Base-by-base conservation (phyloP, 1,140 invertebrate genomes). In the Brachionus koreanus region DNA sequence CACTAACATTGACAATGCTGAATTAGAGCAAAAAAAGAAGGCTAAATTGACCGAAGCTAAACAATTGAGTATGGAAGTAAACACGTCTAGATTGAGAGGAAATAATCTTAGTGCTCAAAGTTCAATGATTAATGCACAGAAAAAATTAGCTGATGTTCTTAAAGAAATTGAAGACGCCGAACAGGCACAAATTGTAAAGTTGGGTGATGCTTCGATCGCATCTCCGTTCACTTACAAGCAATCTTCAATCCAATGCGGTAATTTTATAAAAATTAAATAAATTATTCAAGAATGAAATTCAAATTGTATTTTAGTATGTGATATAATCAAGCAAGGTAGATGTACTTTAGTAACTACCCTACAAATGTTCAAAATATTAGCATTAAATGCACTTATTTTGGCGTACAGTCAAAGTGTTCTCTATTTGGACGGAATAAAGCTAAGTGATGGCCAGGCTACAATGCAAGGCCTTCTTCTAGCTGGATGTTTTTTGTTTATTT, bases 291-390 rank as follows among this genome's bases (percentile, higher is more conserved):
- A 57, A 57, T 5, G 5, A 12, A 3, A 33, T 23, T 33, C 1
- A 23, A n/a, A 77, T 16, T 1, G 7, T 16, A 52, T 25, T 46
- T 81, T 57, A 74, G 96, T 99, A 86, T 98, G 96, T 86, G 95
- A 98, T 88, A 94, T 99, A 25, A 98, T 99, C 84, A 98, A 99
- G 86, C 97, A 99, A 90, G 98, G 98, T 5, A 91, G 98, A 42
- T 99, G 98, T 88, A 99, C 98, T 0, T 89, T 99, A 46, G 97
- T 99, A 0, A 99, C 97, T 1, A 99, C 98, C 0, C 89, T 99
- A 49, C 98, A 99, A 89, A 99, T 99, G 98, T 99, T 99, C 88
- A 99, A 99, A 91, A 99, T 99, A 84, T 89, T 99, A 43, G 98
- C 98, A 0, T 88, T 99, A n/a, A 99, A 99, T 89, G 97, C 98